Base-by-base conservation (phyloP, 2,797 vertebrate genomes). In the Esox masquinongy region DNA sequence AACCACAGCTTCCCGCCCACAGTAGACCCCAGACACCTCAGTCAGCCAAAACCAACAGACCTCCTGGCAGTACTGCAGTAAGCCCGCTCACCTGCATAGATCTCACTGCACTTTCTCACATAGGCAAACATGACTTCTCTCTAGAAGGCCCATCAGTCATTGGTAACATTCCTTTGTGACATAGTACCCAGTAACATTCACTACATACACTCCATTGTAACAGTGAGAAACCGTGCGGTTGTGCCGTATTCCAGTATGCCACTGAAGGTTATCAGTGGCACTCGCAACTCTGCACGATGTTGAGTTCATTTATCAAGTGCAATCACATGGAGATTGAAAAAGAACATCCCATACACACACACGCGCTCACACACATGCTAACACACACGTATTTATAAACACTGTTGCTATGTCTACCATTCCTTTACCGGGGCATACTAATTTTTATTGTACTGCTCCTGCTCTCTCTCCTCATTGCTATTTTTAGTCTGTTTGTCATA, bases 401-500 rank as follows among this genome's bases (percentile, higher is more conserved):
- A 68, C 73, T 70, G 77, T 82, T 72, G 74, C 80, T 78, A 77
- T 76, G 81, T 70, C 80, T 85, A 75, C 78, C 88, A 68, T 79
- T 77, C 74, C 80, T 79, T 80, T 82, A 34, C 16, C 63, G 43
- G 43, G 43, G 16, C 5, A 34, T 66, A 31, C 16, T 17, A 6
- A 74, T 69, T 84, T 68, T 74, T 68, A 74, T 84, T 53, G 72
- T 81, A 79, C 59, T 82, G 71, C 84, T 86, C 77, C 85, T 86
- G 79, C 88, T 82, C 81, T 31, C 29, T 84, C 82, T 84, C 77
- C 77, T 81, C 71, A 74, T 76, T 75, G 84, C 91, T 96, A 96
- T 96, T 95, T 94, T 93, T 96, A 95, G 94, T 85, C 82, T 82
- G 83, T 84, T 91, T 92, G 84, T 91, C 90, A 87, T 85, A 87